Evolutionary conservation across 2,888 invertebrate species (phyloP), one percentile per base, ranked within the genome.

Genomic region (Coecobrya sp.): DNA sequence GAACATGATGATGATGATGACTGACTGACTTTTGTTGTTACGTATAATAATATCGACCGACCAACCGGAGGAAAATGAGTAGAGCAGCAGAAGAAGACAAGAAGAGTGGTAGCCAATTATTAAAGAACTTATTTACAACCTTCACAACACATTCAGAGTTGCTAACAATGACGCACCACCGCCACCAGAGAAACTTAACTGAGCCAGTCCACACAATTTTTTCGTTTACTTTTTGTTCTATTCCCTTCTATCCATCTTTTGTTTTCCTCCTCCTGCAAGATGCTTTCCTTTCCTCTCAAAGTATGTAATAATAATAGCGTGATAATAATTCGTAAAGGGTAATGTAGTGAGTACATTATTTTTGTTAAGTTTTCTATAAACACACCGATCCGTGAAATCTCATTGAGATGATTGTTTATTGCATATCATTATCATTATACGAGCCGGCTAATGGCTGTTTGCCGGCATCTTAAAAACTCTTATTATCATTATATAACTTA

Each of bases 301-400:
- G 68, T 55, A 16, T 49, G 30, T 70, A 70, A 27, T 73, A 86
- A 70, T 86, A 86, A 55, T 86, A 79, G 62, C 55, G 30, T 42
- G 59, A 70, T 27, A 79, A 87, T 19, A 87, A 25, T 30, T 49
- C 27, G 10, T 52, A 52, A 68, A 73, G 86, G 59, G 87, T 84
- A 86, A 91, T 73, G 79, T 86, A 90, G 86, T 91, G 91, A 85
- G 79, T 68, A 79, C 86, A 91, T 91, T 65, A 84, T 70, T 82
- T 49, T 62, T 65, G 49, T 76, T 45, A 86, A 65, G 79, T 91
- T 91, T 65, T 79, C 70, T 87, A 86, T 81, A 87, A 91, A 91
- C 91, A 91, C 91, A 91, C 91, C 91, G 91, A 87, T 87, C 91
- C 91, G 87, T 91, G 91, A 91, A 91, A 91, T 91, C 91, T 91